A percentile compares a stretch with the other conserved stretches of the same genome.
Conservation (phyloP, 2,113 vertebrate genomes). For the Carollia perspicillata region DNA sequence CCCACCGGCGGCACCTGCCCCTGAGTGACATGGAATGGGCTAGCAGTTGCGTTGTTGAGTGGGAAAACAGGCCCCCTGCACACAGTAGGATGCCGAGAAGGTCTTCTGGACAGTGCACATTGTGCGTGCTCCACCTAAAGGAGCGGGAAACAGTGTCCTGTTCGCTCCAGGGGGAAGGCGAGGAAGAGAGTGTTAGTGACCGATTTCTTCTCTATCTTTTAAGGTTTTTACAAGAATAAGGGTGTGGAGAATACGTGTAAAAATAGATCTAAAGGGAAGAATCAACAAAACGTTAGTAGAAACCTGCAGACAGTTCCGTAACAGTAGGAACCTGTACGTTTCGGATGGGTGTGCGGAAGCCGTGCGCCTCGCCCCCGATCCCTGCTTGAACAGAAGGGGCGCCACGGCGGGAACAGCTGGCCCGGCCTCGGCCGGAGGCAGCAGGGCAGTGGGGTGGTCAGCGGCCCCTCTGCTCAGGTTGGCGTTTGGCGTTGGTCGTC, state of each 20-base stretch:
- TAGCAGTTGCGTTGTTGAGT: accelerated
- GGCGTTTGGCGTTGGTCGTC: not conserved
- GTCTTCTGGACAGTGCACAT: no score
- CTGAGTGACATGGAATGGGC: accelerated
- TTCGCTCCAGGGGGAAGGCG: not conserved
- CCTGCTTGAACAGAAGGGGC: not conserved
- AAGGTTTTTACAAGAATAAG: not conserved
- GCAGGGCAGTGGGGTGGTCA: not conserved
- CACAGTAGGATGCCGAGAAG: not conserved
- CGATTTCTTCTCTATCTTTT: not conserved
- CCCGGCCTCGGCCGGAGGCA: accelerated
- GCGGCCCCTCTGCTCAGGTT: not conserved
- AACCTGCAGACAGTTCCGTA: not conserved
- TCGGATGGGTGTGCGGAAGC: accelerated
- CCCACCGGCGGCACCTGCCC: no score
- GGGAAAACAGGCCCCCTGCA: accelerated
- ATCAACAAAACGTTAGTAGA: not conserved
- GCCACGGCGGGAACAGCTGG: not conserved
- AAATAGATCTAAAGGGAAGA: not conserved
- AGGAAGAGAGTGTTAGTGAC: no score
- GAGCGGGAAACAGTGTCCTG: not conserved
- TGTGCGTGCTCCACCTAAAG: no score
- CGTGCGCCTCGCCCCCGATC: no score
- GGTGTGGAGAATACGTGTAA: not conserved
- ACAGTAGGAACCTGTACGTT: not conserved